Evolutionary conservation across 1,140 invertebrate species (phyloP), one percentile per base, ranked within the genome.

Genomic region (Caerostris darwini): DNA sequence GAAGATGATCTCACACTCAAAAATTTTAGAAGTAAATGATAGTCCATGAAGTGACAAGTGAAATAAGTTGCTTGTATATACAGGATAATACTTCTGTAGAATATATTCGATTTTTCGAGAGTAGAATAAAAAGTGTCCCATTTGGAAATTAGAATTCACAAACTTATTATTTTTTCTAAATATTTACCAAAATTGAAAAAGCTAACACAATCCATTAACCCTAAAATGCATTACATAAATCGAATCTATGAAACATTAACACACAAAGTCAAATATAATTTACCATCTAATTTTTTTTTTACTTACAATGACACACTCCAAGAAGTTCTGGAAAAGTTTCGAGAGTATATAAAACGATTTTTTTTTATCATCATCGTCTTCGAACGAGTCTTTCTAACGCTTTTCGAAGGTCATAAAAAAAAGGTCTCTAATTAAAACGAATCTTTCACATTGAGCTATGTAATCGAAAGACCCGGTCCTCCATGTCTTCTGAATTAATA

Each of bases 401-500:
- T 5, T 19, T 12, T 67, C 34, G n/a, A 17, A 67, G 71, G 34
- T 77, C 71, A 77, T 77, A 77, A 77, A 77, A 77, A 77, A 19
- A 50, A 34, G 71, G 12, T 12, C 34, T 77, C 71, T 77, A 77
- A 77, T 77, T 77, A 77, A 77, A 77, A 77, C 34, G 71, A 77
- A 77, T 77, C 71, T 50, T 77, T 34, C 10, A 77, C 71, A 77
- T 77, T 77, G 34, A 77, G 8, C 34, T 10, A 71, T 71, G 69
- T 12, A 71, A 71, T 71, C 69, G 69, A 71, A 14, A 77, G 71
- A 50, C 19, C 34, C 34, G 50, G 50, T 77, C 50, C 71, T 5
- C 34, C 61, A 7, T 67, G 71, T 77, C 19, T 53, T 50, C 71
- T 77, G 71, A 77, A 77, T 77, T 77, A 77, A 77, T 77, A 77